Evolutionary conservation across 2,113 vertebrate species (phyloP), one percentile per base, ranked within the genome.

Genomic region (Psittacula cyanocephala): DNA sequence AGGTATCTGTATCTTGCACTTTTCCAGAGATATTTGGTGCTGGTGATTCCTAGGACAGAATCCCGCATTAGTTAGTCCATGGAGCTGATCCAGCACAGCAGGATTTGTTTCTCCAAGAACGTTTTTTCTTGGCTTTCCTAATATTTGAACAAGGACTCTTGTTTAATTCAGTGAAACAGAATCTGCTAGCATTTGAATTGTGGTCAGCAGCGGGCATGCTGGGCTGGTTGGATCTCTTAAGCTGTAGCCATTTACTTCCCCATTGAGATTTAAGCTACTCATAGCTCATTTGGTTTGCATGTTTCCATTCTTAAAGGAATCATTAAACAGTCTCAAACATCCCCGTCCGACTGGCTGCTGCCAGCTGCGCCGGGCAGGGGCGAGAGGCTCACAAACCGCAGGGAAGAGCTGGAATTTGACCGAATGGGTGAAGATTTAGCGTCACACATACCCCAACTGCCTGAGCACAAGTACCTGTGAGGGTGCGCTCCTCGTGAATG

Each of bases 31-130:
- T 31, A 2, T 5, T 60, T 23, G 31, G 6, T n/a, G 81, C 43
- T 33, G 74, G 16, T 41, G n/a, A 7, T 37, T 85, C 84, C 70
- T 14, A 6, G 70, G 46, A n/a, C 78, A 53, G 37, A 49, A 25
- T 18, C 53, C 63, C 4, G 15, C 29, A 1, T 91, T 52, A 69
- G 41, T 80, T 89, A 69, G 22, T 35, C 70, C 23, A 0, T 10
- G 70, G 62, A 85, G 37, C 59, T 74, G 78, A 65, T 77, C 81
- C 87, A 94, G 37, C 87, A 33, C 93, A 76, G 93, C 91, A 67
- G 87, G 91, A 85, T 70, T 85, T 91, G 81, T 94, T 95, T 91
- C 94, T 95, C 70, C 77, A 80, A 87, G 43, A 62, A 46, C 3
- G 28, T 69, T 88, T 83, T 79, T 53, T 65, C 57, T 69, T 35